Percentiles rank a stretch among this genome's conserved stretches.
These are phyloP conservation scores for Elachura formosa DNA, from an alignment of 2,113 vertebrate species.

Conservation along the genomic window DNA sequence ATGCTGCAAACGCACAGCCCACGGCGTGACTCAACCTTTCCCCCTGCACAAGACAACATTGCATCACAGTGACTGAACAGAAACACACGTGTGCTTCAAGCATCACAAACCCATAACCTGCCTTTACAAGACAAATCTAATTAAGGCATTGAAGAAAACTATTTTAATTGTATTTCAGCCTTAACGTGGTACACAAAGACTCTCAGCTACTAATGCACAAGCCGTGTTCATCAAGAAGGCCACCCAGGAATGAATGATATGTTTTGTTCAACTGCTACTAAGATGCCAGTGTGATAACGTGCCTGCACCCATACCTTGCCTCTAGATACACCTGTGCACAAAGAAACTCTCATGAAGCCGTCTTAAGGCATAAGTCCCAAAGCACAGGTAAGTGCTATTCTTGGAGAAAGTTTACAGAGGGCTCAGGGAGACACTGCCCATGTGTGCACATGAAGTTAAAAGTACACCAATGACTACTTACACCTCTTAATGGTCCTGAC, in stretches of 20 bases:
- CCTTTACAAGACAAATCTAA: neutral
- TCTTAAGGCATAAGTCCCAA: neutral
- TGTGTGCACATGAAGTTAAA: neutral
- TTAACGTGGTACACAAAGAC: neutral
- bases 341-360: neutral
- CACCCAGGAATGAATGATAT: neutral
- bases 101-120: neutral
- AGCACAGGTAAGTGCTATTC: neutral
- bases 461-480: neutral
- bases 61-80: neutral
- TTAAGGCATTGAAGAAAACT: neutral
- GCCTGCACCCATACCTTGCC: neutral
- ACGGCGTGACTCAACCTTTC: constrained; percentile 97
- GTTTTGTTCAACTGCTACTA: neutral
- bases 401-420: neutral
- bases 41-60: constrained; percentile 76
- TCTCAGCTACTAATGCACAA: neutral
- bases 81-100: neutral
- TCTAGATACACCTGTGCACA: neutral
- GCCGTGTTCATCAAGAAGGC: neutral
- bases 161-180: neutral
- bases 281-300: neutral
- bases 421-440: neutral
- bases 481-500: neutral
- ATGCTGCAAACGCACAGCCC: constrained; percentile 96